Percentiles rank a stretch among this genome's conserved stretches.
phyloP scores from a whole-genome alignment of 2,113 vertebrate species.

The Peucedramus taeniatus region DNA sequence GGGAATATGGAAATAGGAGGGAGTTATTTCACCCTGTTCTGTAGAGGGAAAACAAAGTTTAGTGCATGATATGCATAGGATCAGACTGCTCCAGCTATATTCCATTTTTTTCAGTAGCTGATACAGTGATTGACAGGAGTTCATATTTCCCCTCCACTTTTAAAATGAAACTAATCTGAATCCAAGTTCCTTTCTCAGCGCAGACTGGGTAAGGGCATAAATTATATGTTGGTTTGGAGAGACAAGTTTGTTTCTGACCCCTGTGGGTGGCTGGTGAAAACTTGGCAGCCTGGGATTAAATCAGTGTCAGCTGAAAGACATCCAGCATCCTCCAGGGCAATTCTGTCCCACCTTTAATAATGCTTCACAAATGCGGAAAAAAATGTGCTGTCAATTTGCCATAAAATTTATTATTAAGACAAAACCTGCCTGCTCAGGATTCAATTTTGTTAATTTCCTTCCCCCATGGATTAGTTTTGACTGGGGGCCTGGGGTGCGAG shows the following conservation, averaged over 20 bases:
- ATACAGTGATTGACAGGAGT: not conserved
- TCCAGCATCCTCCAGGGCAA: not conserved
- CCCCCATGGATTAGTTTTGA: not conserved
- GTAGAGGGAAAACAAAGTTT: not conserved
- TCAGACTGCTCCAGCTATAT: not conserved
- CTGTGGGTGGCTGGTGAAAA: not conserved
- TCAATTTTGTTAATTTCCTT: not conserved
- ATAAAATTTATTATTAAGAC: not conserved
- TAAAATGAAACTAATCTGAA: not conserved
- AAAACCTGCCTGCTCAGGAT: not conserved
- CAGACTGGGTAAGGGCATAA: not conserved
- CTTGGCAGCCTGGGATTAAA: not conserved
- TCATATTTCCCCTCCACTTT: not conserved
- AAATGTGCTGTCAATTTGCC: not conserved
- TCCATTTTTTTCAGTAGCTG: not conserved
- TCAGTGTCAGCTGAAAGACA: not conserved
- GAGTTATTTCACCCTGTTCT: not conserved
- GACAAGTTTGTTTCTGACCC: not conserved
- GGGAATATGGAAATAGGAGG: not conserved
- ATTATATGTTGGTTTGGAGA: not conserved
- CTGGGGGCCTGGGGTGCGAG: rapidly evolving
- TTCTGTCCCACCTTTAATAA: not conserved
- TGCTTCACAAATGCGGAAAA: not conserved
- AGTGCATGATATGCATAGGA: not conserved
- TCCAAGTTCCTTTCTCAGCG: not conserved